These are phyloP conservation scores for Drosophila sproati DNA, from an alignment of 1,140 invertebrate species.

Conservation along the genomic window DNA sequence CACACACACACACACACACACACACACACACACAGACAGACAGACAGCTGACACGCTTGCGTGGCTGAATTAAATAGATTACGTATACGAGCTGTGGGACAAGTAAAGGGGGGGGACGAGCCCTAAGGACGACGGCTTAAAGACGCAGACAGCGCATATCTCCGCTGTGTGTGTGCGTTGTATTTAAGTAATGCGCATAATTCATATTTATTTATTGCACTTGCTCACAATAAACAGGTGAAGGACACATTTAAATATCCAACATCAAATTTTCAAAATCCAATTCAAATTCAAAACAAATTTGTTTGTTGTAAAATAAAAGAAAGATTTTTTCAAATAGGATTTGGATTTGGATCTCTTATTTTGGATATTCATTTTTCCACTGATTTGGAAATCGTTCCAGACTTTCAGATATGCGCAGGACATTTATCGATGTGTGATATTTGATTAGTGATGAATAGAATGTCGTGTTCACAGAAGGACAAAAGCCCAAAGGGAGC, in stretches of 20 bases:
- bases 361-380: too few species aligned
- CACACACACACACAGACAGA: constrained; percentile 18
- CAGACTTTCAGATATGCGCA: too few species aligned
- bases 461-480: background rate
- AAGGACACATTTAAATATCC: constrained; percentile 39
- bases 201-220: constrained; percentile 71
- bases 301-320: too few species aligned
- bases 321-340: too few species aligned
- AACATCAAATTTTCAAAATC: too few species aligned
- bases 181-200: constrained; percentile 71
- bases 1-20: constrained; percentile 23
- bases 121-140: background rate
- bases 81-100: constrained; percentile 49
- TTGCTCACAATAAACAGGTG: constrained; percentile 54
- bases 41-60: constrained; percentile 58
- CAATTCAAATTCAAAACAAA: too few species aligned
- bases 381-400: too few species aligned
- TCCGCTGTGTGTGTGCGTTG: constrained; percentile 32
- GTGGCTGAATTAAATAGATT: constrained; percentile 81
- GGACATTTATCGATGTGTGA: too few species aligned
- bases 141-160: constrained; percentile 49
- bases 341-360: too few species aligned
- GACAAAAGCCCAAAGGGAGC: background rate
- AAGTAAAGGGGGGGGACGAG: constrained; percentile 18
- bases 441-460: background rate